phyloP scores from a whole-genome alignment of 2,113 vertebrate species.

The Lipotes vexillifer region DNA sequence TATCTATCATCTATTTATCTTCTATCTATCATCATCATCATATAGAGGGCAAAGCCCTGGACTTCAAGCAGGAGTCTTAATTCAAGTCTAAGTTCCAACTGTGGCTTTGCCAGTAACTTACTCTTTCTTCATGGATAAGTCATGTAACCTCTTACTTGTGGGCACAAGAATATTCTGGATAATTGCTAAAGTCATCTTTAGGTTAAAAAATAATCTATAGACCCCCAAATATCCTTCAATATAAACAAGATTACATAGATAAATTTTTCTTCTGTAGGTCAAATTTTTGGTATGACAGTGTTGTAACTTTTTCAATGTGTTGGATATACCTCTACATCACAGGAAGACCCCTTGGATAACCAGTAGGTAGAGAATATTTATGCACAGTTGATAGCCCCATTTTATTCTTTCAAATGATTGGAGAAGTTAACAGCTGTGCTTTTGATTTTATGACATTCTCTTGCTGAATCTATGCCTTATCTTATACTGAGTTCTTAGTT shows the following conservation, averaged over 20 bases:
- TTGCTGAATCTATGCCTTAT: background rate
- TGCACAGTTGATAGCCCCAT: background rate
- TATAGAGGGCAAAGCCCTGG: background rate
- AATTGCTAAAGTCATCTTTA: background rate
- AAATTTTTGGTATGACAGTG: background rate
- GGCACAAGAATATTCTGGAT: background rate
- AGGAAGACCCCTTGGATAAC: background rate
- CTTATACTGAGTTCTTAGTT: background rate
- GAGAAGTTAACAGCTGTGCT: background rate
- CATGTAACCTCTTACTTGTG: background rate
- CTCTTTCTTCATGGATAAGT: background rate
- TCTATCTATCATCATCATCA: background rate
- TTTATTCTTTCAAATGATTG: background rate
- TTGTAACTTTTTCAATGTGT: background rate
- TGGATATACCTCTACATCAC: background rate
- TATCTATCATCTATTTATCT: too few relatives aligned
- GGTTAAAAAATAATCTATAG: background rate
- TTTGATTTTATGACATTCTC: conserved; percentile 3
- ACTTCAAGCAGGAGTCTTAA: background rate
- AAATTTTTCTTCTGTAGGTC: background rate
- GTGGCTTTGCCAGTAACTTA: background rate
- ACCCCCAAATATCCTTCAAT: background rate
- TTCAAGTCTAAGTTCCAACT: conserved; percentile 7
- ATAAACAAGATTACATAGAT: background rate
- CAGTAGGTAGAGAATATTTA: background rate